Conservation (phyloP, 2,888 invertebrate genomes). For the Zonitis immaculata region DNA sequence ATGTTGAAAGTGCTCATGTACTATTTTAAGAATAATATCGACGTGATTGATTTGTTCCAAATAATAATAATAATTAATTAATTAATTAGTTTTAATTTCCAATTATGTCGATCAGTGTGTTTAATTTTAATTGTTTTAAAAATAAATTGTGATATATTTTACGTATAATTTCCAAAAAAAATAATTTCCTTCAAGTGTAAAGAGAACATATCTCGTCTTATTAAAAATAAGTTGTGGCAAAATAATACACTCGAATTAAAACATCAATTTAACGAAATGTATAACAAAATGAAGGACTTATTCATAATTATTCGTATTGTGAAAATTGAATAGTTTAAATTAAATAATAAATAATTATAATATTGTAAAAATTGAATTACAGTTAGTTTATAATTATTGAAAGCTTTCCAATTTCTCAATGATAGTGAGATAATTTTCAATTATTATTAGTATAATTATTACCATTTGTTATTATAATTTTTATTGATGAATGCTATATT, state of each 20-base stretch:
- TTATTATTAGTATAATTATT: background rate
- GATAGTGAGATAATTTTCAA: constrained; percentile 11
- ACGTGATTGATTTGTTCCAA: background rate
- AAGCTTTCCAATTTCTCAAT: constrained; percentile 14
- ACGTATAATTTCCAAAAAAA: background rate
- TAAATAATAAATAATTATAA: no score
- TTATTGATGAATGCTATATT: constrained; percentile 8
- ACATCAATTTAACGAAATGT: background rate
- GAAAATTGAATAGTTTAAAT: constrained; percentile 1
- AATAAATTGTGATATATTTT: background rate
- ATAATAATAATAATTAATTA: background rate
- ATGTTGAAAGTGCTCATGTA: constrained; percentile 29
- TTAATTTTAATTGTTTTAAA: background rate
- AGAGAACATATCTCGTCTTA: background rate
- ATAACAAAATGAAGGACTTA: background rate
- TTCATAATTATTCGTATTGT: background rate
- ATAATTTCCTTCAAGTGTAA: background rate
- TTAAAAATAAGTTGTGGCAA: background rate
- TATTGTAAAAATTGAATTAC: constrained; percentile 6
- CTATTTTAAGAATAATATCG: constrained; percentile 17
- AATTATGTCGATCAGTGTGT: background rate
- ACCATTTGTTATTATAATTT: constrained; percentile 8
- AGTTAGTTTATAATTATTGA: constrained; percentile 5
- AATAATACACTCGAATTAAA: background rate
- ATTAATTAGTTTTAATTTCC: background rate